phyloP scores from a whole-genome alignment of 2,888 invertebrate genomes.

The Sphaerophoria rueppellii region DNA sequence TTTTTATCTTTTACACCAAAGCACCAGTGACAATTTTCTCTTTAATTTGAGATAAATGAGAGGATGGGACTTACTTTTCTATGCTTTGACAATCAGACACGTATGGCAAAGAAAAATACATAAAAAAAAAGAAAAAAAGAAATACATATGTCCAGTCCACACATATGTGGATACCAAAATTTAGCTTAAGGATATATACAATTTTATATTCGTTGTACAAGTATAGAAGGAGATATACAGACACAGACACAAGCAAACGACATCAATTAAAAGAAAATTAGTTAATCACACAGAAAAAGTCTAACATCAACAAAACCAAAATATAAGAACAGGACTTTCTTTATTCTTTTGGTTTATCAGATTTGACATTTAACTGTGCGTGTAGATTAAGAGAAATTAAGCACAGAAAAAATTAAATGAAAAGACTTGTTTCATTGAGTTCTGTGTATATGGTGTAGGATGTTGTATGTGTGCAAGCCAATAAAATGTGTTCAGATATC shows the following conservation, averaged over 20 bases:
- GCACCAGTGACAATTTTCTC: constrained; percentile 14
- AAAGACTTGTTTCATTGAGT: not conserved
- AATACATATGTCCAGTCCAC: not conserved
- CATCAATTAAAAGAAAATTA: constrained; percentile 50
- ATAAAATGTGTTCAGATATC: not conserved
- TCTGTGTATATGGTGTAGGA: constrained; percentile 10
- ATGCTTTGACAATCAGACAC: not conserved
- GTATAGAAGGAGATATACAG: constrained; percentile 7
- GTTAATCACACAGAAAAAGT: constrained; percentile 40
- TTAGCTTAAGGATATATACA: not conserved
- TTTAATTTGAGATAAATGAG: not conserved
- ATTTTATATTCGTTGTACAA: not conserved
- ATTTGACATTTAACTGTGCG: constrained; percentile 30
- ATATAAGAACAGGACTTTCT: not conserved
- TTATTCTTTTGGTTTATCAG: constrained; percentile 11
- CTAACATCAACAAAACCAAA: constrained; percentile 16
- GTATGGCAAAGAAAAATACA: constrained; percentile 13
- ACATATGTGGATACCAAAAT: not conserved
- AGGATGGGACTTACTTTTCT: not conserved
- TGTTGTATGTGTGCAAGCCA: constrained; percentile 53
- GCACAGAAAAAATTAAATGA: constrained; percentile 14
- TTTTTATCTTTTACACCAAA: constrained; percentile 12
- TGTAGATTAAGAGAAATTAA: constrained; percentile 24
- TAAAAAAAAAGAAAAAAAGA: constrained; percentile 22
- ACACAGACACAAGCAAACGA: constrained; percentile 56